A percentile compares a stretch with the other conserved stretches of the same genome.
Evolutionary conservation across 2,888 invertebrate species (phyloP).

Genomic region (Plutella xylostella): DNA sequence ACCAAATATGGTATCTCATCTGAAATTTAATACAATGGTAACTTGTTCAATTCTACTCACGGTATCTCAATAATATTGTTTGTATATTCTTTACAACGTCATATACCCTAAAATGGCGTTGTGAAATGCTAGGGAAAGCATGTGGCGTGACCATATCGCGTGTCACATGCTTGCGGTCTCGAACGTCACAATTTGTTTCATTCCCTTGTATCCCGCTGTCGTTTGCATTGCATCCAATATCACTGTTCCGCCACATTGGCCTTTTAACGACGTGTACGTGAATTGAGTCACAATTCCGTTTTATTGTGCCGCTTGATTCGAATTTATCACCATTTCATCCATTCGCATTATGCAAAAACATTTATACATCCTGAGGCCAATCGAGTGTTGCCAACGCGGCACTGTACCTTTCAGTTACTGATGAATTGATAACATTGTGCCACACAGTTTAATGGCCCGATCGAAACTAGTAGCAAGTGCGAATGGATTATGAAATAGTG

Average conservation of each 20-base stretch:
- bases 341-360: slow-evolving; percentile 18
- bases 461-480: slow-evolving; percentile 33
- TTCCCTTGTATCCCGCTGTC: slow-evolving; percentile 40
- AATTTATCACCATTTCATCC: slow-evolving; percentile 18
- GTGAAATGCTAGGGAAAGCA: slow-evolving; percentile 43
- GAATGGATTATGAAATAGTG: slow-evolving; percentile 39
- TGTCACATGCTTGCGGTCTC: slow-evolving; percentile 37
- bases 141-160: slow-evolving; percentile 52
- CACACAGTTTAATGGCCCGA: slow-evolving; percentile 27
- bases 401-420: not conserved
- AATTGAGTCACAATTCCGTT: slow-evolving; percentile 20
- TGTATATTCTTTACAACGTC: no score
- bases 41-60: no score
- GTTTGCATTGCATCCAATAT: slow-evolving; percentile 34
- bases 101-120: slow-evolving; percentile 7
- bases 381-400: slow-evolving; percentile 6
- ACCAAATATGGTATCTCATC: no score
- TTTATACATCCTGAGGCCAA: slow-evolving; percentile 15
- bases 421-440: slow-evolving; percentile 11
- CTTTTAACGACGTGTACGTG: slow-evolving; percentile 21
- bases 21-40: no score
- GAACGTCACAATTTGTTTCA: slow-evolving; percentile 20
- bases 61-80: no score
- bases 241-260: slow-evolving; percentile 16
- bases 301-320: slow-evolving; percentile 20